Evolutionary conservation across 2,797 vertebrate genomes (phyloP).

Genomic region (Podarcis siculus): DNA sequence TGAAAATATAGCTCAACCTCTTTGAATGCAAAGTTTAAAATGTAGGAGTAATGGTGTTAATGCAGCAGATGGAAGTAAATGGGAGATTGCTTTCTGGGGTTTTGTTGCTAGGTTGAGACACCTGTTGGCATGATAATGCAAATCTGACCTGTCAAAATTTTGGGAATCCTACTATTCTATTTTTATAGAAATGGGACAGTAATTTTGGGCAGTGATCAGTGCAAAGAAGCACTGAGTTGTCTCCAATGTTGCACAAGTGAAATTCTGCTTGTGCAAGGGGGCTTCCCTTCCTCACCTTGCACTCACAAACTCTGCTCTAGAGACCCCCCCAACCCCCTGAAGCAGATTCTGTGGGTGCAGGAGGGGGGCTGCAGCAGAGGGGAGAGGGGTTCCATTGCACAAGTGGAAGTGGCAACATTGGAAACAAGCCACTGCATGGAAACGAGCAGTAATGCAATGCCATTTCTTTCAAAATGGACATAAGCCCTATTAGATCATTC

Average conservation of each 20-base stretch:
- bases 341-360: no score
- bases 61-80: background rate
- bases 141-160: background rate
- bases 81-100: background rate
- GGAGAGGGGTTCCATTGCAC: no score
- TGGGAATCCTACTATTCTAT: background rate
- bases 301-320: no score
- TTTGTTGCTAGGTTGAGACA: background rate
- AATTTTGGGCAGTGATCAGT: background rate
- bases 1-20: background rate
- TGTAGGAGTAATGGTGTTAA: background rate
- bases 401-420: no score
- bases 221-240: background rate
- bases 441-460: background rate
- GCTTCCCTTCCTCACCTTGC: no score
- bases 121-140: slow-evolving; percentile 4
- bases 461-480: background rate
- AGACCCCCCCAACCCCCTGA: no score
- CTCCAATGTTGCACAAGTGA: no score
- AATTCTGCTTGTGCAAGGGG: no score
- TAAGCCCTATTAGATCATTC: background rate
- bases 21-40: background rate
- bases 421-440: no score
- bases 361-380: no score
- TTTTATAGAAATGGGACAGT: background rate